Evolutionary conservation across 2,797 vertebrate species (phyloP).

Genomic region (Somateria mollissima): DNA sequence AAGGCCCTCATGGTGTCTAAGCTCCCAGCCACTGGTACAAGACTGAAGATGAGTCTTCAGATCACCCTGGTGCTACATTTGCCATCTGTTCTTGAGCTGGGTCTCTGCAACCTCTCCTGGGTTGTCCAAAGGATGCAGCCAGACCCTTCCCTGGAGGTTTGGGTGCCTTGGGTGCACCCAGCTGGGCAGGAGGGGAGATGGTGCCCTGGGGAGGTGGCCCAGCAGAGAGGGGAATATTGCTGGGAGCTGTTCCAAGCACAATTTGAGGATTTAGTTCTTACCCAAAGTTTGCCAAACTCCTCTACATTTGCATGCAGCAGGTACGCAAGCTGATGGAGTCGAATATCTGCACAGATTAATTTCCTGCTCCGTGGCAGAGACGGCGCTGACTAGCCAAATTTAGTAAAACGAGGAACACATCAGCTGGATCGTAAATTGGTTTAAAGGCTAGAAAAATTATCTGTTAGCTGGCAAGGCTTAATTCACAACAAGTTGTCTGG

Average conservation of each 20-base stretch:
- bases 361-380: conserved; percentile 41
- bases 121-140: background rate
- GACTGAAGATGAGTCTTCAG: background rate
- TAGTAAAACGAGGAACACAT: conserved; percentile 1
- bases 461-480: background rate
- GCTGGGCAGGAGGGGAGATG: background rate
- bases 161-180: background rate
- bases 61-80: background rate
- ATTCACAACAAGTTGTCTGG: background rate
- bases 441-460: conserved; percentile 52
- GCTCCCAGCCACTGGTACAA: background rate
- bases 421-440: conserved; percentile 32
- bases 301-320: conserved; percentile 30
- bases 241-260: background rate
- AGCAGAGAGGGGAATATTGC: background rate
- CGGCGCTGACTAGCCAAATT: conserved; percentile 17
- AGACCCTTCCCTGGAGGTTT: background rate
- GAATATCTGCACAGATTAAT: conserved; percentile 38
- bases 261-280: background rate
- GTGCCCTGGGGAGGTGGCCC: background rate
- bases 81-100: background rate
- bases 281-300: background rate
- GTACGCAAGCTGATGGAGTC: conserved; percentile 16
- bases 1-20: background rate
- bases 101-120: background rate